phyloP scores from a whole-genome alignment of 2,888 invertebrate species.

The Coleophora flavipennella region DNA sequence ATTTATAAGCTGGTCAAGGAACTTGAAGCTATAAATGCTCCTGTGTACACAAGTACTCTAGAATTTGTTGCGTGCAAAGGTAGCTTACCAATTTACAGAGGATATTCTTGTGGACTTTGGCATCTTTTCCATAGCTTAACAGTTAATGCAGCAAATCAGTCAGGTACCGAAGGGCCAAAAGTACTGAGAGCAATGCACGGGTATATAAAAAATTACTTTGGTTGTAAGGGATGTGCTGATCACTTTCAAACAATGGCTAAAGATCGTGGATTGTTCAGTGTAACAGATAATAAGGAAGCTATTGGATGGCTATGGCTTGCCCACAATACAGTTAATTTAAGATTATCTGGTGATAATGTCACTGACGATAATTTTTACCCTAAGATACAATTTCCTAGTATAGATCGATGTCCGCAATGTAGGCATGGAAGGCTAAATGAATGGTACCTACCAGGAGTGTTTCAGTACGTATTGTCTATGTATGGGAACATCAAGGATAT shows the following conservation, averaged over 20 bases:
- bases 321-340: slow-evolving; percentile 93
- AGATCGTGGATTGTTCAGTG: slow-evolving; percentile 78
- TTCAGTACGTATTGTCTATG: no score
- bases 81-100: slow-evolving; percentile 81
- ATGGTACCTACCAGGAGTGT: no score
- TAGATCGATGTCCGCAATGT: slow-evolving; percentile 72
- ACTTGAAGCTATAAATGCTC: slow-evolving; percentile 66
- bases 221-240: slow-evolving; percentile 90
- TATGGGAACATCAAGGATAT: no score
- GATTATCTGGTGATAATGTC: slow-evolving; percentile 86
- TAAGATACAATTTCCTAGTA: slow-evolving; percentile 90
- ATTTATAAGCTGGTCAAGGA: slow-evolving; percentile 70
- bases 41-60: slow-evolving; percentile 67
- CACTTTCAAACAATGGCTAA: slow-evolving; percentile 92
- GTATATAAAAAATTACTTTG: slow-evolving; percentile 93
- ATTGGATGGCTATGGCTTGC: slow-evolving; percentile 95
- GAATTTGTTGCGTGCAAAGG: slow-evolving; percentile 88
- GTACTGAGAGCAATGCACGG: slow-evolving; percentile 88
- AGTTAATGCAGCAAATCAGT: slow-evolving; percentile 77
- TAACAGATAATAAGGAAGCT: slow-evolving; percentile 79
- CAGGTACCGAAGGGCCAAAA: slow-evolving; percentile 73
- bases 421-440: no score
- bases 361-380: slow-evolving; percentile 93
- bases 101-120: slow-evolving; percentile 97
- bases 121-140: slow-evolving; percentile 93